A percentile compares a stretch with the other conserved stretches of the same genome.
Conservation (phyloP, 2,113 vertebrate genomes). For the Astur gentilis region DNA sequence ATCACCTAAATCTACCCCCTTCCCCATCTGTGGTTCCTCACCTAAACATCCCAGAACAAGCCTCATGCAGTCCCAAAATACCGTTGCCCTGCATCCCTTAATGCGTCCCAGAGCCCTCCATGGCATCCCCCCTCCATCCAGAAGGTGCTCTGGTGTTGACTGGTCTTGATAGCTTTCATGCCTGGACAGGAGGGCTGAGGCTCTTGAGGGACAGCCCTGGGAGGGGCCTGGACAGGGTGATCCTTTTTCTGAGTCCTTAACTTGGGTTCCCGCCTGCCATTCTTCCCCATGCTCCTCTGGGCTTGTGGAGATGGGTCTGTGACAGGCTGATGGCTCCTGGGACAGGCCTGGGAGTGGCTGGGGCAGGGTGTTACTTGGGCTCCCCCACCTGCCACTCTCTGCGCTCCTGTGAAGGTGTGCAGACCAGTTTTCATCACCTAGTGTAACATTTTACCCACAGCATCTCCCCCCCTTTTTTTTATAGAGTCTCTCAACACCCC, state of each 20-base stretch:
- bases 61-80: not conserved
- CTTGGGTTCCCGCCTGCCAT: not conserved
- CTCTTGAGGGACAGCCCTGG: not conserved
- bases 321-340: not conserved
- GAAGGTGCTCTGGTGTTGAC: not conserved
- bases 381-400: not conserved
- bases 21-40: not conserved
- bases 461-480: not conserved
- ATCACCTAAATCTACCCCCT: not conserved
- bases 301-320: not conserved
- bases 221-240: not conserved
- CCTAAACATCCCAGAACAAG: not conserved
- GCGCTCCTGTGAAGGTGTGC: not conserved
- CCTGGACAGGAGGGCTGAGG: not conserved
- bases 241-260: not conserved
- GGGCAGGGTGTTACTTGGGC: not conserved
- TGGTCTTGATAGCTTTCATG: not conserved
- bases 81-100: not conserved
- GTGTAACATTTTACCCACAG: not conserved
- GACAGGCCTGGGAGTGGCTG: not conserved
- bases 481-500: not conserved
- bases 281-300: not conserved
- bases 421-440: not conserved
- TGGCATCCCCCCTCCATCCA: fast-evolving
- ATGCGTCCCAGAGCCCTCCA: not conserved